phyloP scores from a whole-genome alignment of 2,888 invertebrate genomes.

The Stomorhina lunata region DNA sequence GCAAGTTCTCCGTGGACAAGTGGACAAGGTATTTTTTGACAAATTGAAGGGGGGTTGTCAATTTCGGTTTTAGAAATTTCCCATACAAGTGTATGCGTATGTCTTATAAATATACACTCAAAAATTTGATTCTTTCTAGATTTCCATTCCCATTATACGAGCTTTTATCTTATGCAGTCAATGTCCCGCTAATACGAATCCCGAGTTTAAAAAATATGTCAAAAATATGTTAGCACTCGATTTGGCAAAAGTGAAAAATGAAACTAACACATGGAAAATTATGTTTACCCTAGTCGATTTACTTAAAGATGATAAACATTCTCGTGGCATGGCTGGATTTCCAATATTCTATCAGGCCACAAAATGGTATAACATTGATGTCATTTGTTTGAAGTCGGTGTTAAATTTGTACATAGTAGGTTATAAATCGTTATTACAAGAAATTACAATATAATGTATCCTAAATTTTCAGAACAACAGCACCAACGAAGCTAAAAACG shows the following conservation, averaged over 20 bases:
- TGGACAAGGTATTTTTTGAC: too few species aligned
- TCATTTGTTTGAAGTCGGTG: conserved; percentile 67
- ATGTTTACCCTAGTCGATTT: conserved; percentile 60
- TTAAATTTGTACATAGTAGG: conserved; percentile 71
- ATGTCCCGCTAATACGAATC: conserved; percentile 66
- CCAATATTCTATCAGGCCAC: conserved; percentile 59
- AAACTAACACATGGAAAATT: conserved; percentile 54
- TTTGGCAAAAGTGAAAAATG: conserved; percentile 49
- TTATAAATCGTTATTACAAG: conserved; percentile 2
- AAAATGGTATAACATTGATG: conserved; percentile 69
- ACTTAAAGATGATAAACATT: conserved; percentile 70
- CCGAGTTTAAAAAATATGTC: conserved; percentile 53
- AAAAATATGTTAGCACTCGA: conserved; percentile 28
- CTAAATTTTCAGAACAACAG: conserved; percentile 61
- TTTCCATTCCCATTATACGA: conserved; percentile 66
- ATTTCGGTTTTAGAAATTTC: too few species aligned
- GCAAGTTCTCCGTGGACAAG: too few species aligned
- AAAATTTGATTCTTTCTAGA: conserved; percentile 42
- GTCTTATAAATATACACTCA: background rate
- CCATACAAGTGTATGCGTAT: too few species aligned
- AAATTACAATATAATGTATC: background rate
- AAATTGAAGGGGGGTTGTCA: too few species aligned
- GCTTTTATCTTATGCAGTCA: conserved; percentile 67
- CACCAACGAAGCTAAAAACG: conserved; percentile 45
- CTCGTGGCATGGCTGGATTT: conserved; percentile 67